These are phyloP conservation scores for Paramisgurnus dabryanus DNA, from an alignment of 2,113 vertebrate species.

Conservation along the genomic window DNA sequence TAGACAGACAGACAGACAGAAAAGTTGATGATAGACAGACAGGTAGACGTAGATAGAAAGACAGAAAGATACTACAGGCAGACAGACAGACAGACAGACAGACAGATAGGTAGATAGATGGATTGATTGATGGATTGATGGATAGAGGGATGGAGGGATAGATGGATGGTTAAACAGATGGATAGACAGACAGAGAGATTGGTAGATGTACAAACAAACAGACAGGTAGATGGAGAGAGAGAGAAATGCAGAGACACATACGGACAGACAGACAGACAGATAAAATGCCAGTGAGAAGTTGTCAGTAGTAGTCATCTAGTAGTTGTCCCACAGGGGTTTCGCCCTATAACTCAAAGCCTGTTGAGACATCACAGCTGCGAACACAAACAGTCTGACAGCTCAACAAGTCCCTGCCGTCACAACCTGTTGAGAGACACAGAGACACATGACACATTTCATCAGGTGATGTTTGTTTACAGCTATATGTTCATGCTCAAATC, in stretches of 20 bases:
- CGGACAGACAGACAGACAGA: background rate
- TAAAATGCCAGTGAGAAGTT: background rate
- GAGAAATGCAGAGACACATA: background rate
- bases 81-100: background rate
- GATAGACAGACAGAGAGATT: background rate
- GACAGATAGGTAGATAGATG: background rate
- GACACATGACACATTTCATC: constrained; percentile 37
- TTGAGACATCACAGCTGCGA: constrained; percentile 31
- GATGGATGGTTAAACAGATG: background rate
- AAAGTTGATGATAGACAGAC: background rate
- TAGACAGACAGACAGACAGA: too few species aligned
- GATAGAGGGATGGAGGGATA: background rate
- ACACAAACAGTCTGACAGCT: constrained; percentile 33
- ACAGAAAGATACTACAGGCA: background rate
- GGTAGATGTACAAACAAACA: background rate
- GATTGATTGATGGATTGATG: background rate
- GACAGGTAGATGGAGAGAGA: background rate
- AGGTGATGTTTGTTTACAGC: constrained; percentile 35
- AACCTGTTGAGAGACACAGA: constrained; percentile 38
- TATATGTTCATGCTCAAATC: constrained; percentile 15
- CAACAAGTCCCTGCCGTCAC: constrained; percentile 9
- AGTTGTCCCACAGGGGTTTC: constrained; percentile 1
- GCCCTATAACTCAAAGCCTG: background rate
- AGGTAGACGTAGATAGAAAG: background rate
- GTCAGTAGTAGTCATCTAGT: background rate